phyloP scores from a whole-genome alignment of 2,888 invertebrate genomes.

The Melanargia galathea region DNA sequence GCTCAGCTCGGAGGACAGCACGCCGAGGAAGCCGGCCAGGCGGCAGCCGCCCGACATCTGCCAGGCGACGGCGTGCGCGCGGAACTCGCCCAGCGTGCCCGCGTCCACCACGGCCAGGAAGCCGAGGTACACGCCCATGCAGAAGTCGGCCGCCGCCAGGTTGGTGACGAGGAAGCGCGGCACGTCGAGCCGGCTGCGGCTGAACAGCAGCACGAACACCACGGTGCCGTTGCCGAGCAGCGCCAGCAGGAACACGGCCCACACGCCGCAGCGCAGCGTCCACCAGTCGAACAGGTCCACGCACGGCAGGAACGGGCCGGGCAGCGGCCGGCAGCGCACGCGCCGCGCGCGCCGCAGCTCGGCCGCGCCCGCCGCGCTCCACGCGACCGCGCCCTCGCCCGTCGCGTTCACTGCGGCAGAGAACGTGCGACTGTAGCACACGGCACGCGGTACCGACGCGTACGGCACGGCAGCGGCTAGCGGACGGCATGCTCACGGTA shows the following conservation, averaged over 20 bases:
- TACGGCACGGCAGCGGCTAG: too few relatives aligned
- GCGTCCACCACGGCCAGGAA: slow-evolving; percentile 98
- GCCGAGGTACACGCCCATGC: slow-evolving; percentile 97
- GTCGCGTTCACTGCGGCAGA: slow-evolving; percentile 63
- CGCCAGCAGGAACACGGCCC: slow-evolving; percentile 97
- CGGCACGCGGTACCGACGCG: too few relatives aligned
- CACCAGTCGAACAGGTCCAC: slow-evolving; percentile 99
- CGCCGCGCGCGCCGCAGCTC: slow-evolving; percentile 41
- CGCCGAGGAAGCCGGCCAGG: slow-evolving; percentile 96
- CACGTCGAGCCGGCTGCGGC: slow-evolving; percentile 96
- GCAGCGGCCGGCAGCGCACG: slow-evolving; percentile 88
- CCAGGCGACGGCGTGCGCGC: slow-evolving; percentile 98
- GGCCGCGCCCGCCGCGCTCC: slow-evolving; percentile 41
- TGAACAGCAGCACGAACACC: slow-evolving; percentile 95
- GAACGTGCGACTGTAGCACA: not conserved
- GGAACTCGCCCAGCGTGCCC: slow-evolving; percentile 96
- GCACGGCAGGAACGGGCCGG: slow-evolving; percentile 97
- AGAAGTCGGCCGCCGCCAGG: slow-evolving; percentile 97
- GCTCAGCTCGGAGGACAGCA: slow-evolving; percentile 95
- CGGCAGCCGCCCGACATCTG: slow-evolving; percentile 97
- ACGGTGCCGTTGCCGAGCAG: slow-evolving; percentile 98
- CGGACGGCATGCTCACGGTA: slow-evolving; percentile 78
- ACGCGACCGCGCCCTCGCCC: slow-evolving; percentile 43
- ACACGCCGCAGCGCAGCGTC: slow-evolving; percentile 97
- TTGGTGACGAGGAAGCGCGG: slow-evolving; percentile 98